Base-by-base conservation (phyloP, 2,888 invertebrate species). In the Heliconius cydno region DNA sequence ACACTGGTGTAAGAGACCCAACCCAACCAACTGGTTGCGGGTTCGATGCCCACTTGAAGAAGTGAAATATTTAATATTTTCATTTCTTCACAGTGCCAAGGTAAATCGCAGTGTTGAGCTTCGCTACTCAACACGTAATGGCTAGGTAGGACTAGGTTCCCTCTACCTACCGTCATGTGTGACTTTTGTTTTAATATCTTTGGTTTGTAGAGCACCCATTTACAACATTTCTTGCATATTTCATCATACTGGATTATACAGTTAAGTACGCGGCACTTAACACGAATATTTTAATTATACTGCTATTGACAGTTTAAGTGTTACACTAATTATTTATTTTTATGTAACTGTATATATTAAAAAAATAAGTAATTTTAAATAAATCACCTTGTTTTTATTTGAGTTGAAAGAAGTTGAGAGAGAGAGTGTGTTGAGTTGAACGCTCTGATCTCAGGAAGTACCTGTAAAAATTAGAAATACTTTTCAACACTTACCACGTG, bases 151-250 rank as follows among this genome's bases (percentile, higher is more conserved):
- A 52, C 19, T 52, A 52, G 0, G 0, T 5, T 46, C 5, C 1
- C 46, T 46, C 46, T 15, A 15, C 46, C 15, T 15, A 15, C 46
- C 15, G 1, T 15, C 4, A 4, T 46, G 15, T 52, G 19, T 19
- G 1, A 19, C 7, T 22, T 22, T 52, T 1, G 6, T 6, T 52
- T 52, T 83, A 74, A 65, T 34, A 57, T 72, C 19, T 67, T 72
- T 19, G 25, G 52, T 76, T 63, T 78, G 75, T 67, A 34, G 78
- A 76, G 66, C 78, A 78, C 73, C 63, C 73, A 65, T 38, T 71
- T 52, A 76, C n/a, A 65, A 75, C 75, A 76, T 79, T 73, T 81
- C 78, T 75, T 78, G 52, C 41, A 66, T 38, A 52, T 25, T 41
- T 34, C 74, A 34, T 60, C 41, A 13, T 72, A 77, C 73, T 63